Base-by-base conservation (phyloP, 1,140 invertebrate species). In the Caerostris extrusa region DNA sequence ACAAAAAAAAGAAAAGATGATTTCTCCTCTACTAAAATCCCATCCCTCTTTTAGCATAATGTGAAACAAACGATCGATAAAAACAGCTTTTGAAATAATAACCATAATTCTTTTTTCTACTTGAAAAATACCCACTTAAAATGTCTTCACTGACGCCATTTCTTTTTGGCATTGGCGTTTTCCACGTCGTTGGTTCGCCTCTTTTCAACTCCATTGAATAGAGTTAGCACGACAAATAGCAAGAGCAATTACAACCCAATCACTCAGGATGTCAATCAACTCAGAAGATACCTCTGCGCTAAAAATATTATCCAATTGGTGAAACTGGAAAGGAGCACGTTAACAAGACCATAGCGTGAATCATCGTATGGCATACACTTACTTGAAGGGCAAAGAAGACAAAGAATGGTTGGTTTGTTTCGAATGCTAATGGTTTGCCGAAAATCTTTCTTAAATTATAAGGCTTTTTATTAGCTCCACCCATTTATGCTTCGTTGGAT, bases 381-480 rank as follows among this genome's bases (percentile, higher is more conserved):
- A 5, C 53, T 77, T 77, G 71, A 77, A 77, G 71, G 71, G 34
- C 71, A 77, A 77, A 77, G 71, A 77, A 77, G 71, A 77, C 71
- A 77, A 34, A 53, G 71, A 77, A 77, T 77, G 71, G 71, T 77
- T 77, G 71, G 71, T 77, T 77, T 77, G 71, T 77, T 77, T 50
- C 50, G 19, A 77, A 50, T 12, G 19, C 3, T 77, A 77, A 77
- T 77, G 19, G 71, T 53, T 34, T 77, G 19, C 19, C 50, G 71
- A 77, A 77, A 77, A 50, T 34, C 19, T 50, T 34, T 77, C 71
- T 77, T 77, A 77, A 77, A 77, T 77, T 77, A 77, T 77, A 77
- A 77, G 50, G 71, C 71, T 77, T 77, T 77, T 77, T 77, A 77
- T 53, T 77, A 77, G 71, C 50, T 12, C 71, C 71, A 77, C 71